These are phyloP conservation scores for Rhombomys opimus DNA, from an alignment of 2,113 vertebrate genomes.

Conservation along the genomic window DNA sequence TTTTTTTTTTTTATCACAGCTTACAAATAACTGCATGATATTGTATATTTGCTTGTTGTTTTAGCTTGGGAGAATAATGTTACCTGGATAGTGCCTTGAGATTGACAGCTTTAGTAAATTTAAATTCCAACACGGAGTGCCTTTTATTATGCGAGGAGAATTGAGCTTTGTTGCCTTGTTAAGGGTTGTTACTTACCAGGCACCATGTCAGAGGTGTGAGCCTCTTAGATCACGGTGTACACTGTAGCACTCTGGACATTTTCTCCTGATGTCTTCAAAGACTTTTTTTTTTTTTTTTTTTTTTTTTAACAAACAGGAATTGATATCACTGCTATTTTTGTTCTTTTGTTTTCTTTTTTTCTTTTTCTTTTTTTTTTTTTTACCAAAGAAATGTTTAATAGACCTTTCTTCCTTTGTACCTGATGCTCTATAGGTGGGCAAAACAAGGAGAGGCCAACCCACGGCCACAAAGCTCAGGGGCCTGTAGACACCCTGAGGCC, in stretches of 20 bases:
- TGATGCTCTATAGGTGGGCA: not conserved
- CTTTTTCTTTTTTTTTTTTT: too few relatives aligned
- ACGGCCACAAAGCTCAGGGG: not conserved
- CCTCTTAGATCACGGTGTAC: not conserved
- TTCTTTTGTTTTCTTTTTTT: too few relatives aligned
- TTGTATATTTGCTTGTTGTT: not conserved
- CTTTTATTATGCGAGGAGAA: not conserved
- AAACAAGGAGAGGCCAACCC: not conserved
- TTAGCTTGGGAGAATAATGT: not conserved
- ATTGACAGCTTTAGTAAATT: not conserved
- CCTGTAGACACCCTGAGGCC: not conserved
- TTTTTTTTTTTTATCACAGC: not conserved
- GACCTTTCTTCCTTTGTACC: not conserved
- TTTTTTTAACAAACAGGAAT: not conserved
- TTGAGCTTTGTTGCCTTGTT: not conserved
- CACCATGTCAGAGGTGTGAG: not conserved
- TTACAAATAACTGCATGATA: not conserved
- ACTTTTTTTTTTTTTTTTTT: too few relatives aligned
- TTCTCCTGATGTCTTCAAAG: not conserved
- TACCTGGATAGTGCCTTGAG: not conserved
- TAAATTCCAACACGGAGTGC: not conserved
- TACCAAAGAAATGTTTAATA: not conserved
- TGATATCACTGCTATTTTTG: not conserved
- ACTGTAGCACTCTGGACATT: not conserved
- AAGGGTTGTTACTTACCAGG: not conserved